Conservation (phyloP, 2,113 vertebrate species). For the Dasypus novemcinctus region DNA sequence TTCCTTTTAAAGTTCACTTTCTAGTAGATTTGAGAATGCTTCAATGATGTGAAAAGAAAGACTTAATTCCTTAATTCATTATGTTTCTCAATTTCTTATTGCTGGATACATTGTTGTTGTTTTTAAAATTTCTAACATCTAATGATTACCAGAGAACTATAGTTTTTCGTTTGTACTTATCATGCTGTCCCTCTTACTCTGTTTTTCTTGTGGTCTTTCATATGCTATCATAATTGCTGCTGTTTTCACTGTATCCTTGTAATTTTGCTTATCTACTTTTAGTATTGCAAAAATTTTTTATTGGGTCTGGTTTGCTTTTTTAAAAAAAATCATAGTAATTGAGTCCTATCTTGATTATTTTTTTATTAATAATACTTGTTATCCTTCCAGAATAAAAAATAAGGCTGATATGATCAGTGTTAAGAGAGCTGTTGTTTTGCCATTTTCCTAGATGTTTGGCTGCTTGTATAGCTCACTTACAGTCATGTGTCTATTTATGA, state of each 20-base stretch:
- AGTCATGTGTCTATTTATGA: conserved; percentile 18
- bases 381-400: conserved; percentile 2
- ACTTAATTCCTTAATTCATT: conserved; percentile 11
- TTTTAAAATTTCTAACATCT: conserved; percentile 37
- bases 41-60: neutral
- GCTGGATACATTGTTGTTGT: no score
- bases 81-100: conserved; percentile 15
- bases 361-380: conserved; percentile 36
- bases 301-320: conserved; percentile 30
- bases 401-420: conserved; percentile 21
- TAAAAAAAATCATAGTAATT: neutral
- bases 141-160: neutral
- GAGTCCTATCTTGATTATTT: conserved; percentile 4
- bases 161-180: neutral
- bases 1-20: conserved; percentile 14
- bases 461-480: conserved; percentile 2
- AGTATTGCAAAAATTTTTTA: conserved; percentile 29
- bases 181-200: neutral
- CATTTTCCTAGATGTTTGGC: neutral
- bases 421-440: neutral
- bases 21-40: neutral
- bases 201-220: conserved; percentile 14
- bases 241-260: neutral
- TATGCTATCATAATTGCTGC: conserved; percentile 17
- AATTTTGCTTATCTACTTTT: conserved; percentile 7